Base-by-base conservation (phyloP, 23 tunicate species). In the Styela clava region DNA sequence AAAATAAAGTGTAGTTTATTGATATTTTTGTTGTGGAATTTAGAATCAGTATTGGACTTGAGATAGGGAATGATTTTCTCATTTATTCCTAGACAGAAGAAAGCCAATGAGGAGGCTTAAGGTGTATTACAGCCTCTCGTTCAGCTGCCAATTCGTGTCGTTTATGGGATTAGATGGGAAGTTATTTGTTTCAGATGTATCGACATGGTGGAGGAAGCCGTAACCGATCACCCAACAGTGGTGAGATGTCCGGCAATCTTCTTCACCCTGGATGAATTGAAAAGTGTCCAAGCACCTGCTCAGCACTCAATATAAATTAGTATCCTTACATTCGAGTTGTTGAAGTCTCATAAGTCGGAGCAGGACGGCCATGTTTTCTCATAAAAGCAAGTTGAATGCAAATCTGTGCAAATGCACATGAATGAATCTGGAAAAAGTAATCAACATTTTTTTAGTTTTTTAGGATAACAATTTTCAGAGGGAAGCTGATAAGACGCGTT, bases 331-430 rank as follows among this genome's bases (percentile, higher is more conserved):
- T 71, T 81, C 95, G 74, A 2, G 95, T 85, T 20, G 88, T 85
- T 22, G 95, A 88, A 24, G 95, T 89, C 34, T 85, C 95, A 74
- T 89, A 89, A 12, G 95, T 85, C 27, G 85, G 70, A 24, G 86
- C 95, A 1, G 95, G 89, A 34, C 73, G 52, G 31, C 89, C 89
- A 76, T 85, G 78, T 61, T 84, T n/a, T 74, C 85, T 80, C 89
- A 89, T 89, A 36, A 84, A 89, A 3, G 95, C 83, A 21, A 83
- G 63, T 35, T 89, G 95, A 1, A 89, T 36, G 69, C 88, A 79
- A 22, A 79, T 84, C 68, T 89, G 95, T 33, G 74, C 78, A 77
- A 84, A 84, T 2, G 85, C 88, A 65, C 86, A 87, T 27, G 95
- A 88, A 37, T 72, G 74, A 24, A 88, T 34, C 94, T 88, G 30